phyloP scores from a whole-genome alignment of 2,113 vertebrate genomes.

The Melanocharis versteri region DNA sequence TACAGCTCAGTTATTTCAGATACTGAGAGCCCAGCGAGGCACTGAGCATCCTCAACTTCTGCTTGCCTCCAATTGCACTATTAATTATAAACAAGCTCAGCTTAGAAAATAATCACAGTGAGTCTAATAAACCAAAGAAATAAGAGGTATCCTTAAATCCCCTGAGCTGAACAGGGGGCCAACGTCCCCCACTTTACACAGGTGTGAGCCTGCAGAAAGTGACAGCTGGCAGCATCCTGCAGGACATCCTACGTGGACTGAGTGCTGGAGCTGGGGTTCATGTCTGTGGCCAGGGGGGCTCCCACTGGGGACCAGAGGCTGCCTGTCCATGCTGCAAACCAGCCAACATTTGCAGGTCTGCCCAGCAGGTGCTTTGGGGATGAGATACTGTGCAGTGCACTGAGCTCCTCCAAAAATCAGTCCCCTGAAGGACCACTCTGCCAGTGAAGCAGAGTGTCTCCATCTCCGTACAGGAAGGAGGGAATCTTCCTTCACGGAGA shows the following conservation, averaged over 20 bases:
- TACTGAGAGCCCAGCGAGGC: neutral
- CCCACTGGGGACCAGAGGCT: neutral
- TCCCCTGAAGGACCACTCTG: neutral
- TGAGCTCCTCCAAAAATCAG: neutral
- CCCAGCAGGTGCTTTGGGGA: neutral
- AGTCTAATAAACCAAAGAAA: neutral
- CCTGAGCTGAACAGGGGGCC: neutral
- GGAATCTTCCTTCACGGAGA: neutral
- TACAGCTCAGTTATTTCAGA: neutral
- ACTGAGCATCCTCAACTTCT: neutral
- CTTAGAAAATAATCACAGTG: neutral
- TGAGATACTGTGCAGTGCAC: neutral
- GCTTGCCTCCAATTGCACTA: neutral
- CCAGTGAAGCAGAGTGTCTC: neutral
- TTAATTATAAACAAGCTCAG: neutral
- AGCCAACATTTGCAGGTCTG: neutral
- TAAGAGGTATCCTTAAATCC: neutral
- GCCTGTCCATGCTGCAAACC: neutral
- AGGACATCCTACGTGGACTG: fast-evolving
- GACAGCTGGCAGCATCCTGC: neutral
- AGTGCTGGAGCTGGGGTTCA: fast-evolving
- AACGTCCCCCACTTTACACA: neutral
- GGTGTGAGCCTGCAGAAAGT: neutral
- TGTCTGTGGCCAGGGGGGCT: neutral
- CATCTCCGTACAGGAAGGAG: neutral